Conservation (phyloP, 2,888 invertebrate genomes). For the Nesidiocoris tenuis region DNA sequence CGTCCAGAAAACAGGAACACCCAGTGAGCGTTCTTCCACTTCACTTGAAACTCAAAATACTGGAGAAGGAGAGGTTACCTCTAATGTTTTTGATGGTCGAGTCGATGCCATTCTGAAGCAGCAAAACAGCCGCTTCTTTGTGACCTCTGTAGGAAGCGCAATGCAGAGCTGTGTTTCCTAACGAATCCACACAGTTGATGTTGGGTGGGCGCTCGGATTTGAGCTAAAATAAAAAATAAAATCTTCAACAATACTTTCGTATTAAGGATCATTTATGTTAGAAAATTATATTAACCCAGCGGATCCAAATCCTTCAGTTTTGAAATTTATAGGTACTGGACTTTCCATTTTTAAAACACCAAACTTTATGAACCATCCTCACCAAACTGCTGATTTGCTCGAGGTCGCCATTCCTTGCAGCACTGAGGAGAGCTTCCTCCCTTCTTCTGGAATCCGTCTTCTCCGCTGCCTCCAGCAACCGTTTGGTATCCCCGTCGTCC, state of each 20-base stretch:
- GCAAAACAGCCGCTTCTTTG: constrained; percentile 62
- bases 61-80: constrained; percentile 59
- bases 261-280: no score
- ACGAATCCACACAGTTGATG: constrained; percentile 65
- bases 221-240: constrained; percentile 56
- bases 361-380: no score
- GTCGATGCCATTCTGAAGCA: constrained; percentile 67
- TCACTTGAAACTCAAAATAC: no score
- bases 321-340: no score
- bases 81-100: constrained; percentile 62
- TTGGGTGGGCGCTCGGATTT: constrained; percentile 61
- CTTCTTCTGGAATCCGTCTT: constrained; percentile 60
- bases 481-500: constrained; percentile 59
- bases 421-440: constrained; percentile 61
- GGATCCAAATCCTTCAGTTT: no score
- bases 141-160: constrained; percentile 67
- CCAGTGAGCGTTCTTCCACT: no score
- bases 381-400: constrained; percentile 62
- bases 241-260: no score
- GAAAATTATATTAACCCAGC: no score
- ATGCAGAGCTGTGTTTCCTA: constrained; percentile 67
- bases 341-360: no score
- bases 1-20: no score
- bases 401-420: constrained; percentile 63
- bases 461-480: constrained; percentile 64